Base-by-base conservation (phyloP, 2,888 invertebrate species). In the Meiosimyza platycephala region DNA sequence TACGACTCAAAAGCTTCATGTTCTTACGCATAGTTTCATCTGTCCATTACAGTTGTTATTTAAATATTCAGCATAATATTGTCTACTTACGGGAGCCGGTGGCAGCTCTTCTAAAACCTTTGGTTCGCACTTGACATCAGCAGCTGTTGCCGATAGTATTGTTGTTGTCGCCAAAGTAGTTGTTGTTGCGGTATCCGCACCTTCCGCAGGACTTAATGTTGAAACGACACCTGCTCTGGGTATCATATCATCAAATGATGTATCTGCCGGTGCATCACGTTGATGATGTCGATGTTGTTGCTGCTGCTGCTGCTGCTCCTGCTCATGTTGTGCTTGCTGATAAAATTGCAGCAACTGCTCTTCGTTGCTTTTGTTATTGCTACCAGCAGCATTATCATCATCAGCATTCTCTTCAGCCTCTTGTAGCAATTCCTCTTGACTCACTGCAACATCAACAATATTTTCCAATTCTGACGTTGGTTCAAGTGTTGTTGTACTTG, bases 41-140 rank as follows among this genome's bases (percentile, higher is more conserved):
- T 28, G 28, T 4, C 28, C 4, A 28, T 3, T 28, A 28, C 28
- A 28, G 28, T 4, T 2, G 28, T 28, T 54, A 7, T 40, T 15
- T 12, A n/a, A 16, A 18, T 15, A 50, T 9, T 54, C 28, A 28
- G 28, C 28, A 28, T 28, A 28, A 28, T 28, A 28, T 28, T 28
- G 4, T 57, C 57, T 62, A 83, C 85, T 86, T 78, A 88, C 87
- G 81, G 88, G 87, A 77, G 85, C 85, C 57, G 85, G 82, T 76
- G 87, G 86, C 72, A 84, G 79, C 75, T 85, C 80, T 57, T 87
- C 88, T 65, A 88, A 78, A 51, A 86, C 82, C 77, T 79, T 83
- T 3, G 87, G 83, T 67, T 88, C 88, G 73, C 87, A 88, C 77
- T 82, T 84, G 67, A 81, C 82, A 47, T 72, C 73, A 63, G 79